These are phyloP conservation scores for Typhlichthys eigenmanni DNA, from an alignment of 2,797 vertebrate species.

Conservation along the genomic window DNA sequence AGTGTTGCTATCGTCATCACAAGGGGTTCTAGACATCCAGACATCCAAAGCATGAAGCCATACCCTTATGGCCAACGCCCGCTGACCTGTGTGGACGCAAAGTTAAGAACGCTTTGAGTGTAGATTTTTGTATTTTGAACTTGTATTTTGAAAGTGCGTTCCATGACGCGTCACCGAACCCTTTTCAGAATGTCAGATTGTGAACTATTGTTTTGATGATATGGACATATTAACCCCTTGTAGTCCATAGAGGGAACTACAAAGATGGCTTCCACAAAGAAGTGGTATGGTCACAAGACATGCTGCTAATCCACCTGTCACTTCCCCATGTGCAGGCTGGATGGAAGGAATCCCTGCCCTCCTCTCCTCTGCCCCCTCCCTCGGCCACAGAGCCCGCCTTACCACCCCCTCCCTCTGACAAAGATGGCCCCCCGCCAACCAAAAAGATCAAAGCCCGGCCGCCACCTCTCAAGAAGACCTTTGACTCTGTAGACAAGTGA, in stretches of 20 bases:
- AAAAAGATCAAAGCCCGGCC: slow-evolving; percentile 92
- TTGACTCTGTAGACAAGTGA: slow-evolving; percentile 96
- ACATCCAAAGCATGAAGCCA: no score
- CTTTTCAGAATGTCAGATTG: neutral
- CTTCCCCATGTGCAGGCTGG: slow-evolving; percentile 64
- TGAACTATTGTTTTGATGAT: no score
- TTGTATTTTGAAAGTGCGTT: no score
- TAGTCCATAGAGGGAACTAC: neutral
- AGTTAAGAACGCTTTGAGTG: no score
- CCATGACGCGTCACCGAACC: neutral
- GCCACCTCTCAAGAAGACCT: slow-evolving; percentile 91
- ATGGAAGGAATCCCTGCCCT: slow-evolving; percentile 80
- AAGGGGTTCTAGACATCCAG: no score
- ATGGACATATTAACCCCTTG: no score
- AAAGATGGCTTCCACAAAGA: neutral
- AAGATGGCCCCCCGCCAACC: slow-evolving; percentile 71
- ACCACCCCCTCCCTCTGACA: slow-evolving; percentile 73
- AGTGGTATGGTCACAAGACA: neutral
- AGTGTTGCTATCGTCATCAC: no score
- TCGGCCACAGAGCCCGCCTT: slow-evolving; percentile 66
- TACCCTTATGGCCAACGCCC: no score
- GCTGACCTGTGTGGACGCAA: no score
- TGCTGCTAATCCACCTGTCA: neutral
- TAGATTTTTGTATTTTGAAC: no score
- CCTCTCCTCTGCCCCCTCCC: slow-evolving; percentile 72